Evolutionary conservation across 1,140 invertebrate species (phyloP).

Genomic region (Neotoxoptera formosana): DNA sequence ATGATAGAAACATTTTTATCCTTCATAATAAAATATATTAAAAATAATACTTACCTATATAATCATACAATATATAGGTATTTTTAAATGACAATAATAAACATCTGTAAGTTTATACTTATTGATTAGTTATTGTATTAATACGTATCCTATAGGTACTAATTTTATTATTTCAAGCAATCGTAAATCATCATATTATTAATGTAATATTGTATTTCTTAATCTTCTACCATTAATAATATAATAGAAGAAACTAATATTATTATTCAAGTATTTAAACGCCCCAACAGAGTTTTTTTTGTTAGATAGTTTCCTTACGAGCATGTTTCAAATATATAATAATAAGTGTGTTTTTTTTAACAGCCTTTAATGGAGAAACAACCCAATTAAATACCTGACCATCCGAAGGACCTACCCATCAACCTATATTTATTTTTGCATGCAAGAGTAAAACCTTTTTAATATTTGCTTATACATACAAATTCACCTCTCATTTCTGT

Average conservation of each 20-base stretch:
- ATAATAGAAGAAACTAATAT: not conserved
- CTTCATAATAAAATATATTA: not conserved
- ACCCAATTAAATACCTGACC: constrained; percentile 56
- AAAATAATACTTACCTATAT: not conserved
- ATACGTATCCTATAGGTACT: not conserved
- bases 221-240: not conserved
- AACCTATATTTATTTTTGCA: constrained; percentile 53
- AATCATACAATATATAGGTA: not conserved
- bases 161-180: not conserved
- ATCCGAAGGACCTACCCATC: constrained; percentile 47
- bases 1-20: constrained; percentile 21
- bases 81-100: not conserved
- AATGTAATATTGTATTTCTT: not conserved
- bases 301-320: not conserved
- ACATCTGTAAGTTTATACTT: not conserved
- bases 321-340: constrained; percentile 45
- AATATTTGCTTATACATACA: constrained; percentile 58
- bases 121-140: not conserved
- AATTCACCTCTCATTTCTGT: constrained; percentile 57
- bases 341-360: constrained; percentile 56
- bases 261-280: not conserved
- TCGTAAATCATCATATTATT: not conserved
- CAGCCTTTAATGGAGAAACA: constrained; percentile 56
- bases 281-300: not conserved
- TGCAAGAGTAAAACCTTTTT: constrained; percentile 57